Percentiles rank a stretch among this genome's conserved stretches.
phyloP scores from a whole-genome alignment of 2,888 invertebrate genomes.

The Alitta virens region DNA sequence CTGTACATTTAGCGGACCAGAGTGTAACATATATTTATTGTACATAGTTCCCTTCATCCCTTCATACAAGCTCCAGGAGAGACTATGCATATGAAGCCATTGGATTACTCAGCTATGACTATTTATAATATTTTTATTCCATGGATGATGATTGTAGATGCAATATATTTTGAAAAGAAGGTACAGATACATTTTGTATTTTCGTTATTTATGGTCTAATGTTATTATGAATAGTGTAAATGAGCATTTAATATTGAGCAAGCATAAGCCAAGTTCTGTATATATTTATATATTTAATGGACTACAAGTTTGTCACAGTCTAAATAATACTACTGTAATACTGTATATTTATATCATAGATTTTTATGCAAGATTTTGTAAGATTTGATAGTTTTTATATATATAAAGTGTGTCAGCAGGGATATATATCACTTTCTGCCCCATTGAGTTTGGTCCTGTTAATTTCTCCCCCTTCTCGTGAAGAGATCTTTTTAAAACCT shows the following conservation, averaged over 20 bases:
- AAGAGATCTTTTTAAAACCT: too few species aligned
- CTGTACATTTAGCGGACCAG: too few species aligned
- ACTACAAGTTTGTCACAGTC: background rate
- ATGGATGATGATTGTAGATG: slow-evolving; percentile 10
- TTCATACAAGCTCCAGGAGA: too few species aligned
- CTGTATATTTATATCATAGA: slow-evolving; percentile 17
- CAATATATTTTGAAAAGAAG: slow-evolving; percentile 14
- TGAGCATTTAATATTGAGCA: too few species aligned
- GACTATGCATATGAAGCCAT: background rate
- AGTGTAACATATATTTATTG: too few species aligned
- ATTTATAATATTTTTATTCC: background rate
- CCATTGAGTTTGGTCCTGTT: too few species aligned
- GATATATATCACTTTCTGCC: too few species aligned
- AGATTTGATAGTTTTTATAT: slow-evolving; percentile 8
- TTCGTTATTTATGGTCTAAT: too few species aligned
- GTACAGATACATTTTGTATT: background rate
- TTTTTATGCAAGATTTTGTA: slow-evolving; percentile 16
- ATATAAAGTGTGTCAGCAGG: background rate
- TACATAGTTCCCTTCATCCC: too few species aligned
- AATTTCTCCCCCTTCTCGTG: too few species aligned
- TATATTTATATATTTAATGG: slow-evolving; percentile 1
- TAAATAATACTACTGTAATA: background rate
- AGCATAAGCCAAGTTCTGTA: background rate
- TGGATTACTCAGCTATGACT: slow-evolving; percentile 1
- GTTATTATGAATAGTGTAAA: too few species aligned